Percentiles rank a stretch among this genome's conserved stretches.
These are phyloP conservation scores for Triplophysa dalaica DNA, from an alignment of 2,113 vertebrate genomes.

Conservation along the genomic window DNA sequence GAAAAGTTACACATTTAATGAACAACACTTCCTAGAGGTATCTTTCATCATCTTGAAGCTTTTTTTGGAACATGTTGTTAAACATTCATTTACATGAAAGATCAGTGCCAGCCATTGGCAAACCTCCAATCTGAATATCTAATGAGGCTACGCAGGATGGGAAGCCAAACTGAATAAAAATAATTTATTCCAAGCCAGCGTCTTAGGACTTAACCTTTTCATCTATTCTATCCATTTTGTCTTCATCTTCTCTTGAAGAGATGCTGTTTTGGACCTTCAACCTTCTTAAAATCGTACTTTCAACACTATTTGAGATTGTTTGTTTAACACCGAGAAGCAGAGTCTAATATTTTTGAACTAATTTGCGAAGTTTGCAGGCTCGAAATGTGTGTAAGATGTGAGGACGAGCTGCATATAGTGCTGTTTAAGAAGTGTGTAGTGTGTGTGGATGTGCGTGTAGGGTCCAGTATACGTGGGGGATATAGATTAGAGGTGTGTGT, in stretches of 20 bases:
- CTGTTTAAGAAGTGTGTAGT: not conserved
- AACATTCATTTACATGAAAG: conserved; percentile 60
- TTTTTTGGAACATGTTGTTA: conserved; percentile 56
- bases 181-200: not conserved
- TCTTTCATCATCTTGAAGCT: conserved; percentile 64
- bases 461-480: not conserved
- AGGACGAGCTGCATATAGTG: not conserved
- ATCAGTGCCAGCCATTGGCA: conserved; percentile 51
- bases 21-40: conserved; percentile 72
- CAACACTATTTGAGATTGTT: conserved; percentile 8
- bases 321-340: not conserved
- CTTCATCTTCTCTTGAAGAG: not conserved
- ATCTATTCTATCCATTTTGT: not conserved
- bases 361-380: not conserved
- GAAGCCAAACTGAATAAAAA: conserved; percentile 32
- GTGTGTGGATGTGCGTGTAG: not conserved
- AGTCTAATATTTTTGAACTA: not conserved
- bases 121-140: conserved; percentile 39
- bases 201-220: not conserved
- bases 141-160: conserved; percentile 27
- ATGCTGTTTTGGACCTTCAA: not conserved
- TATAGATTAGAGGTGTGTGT: not conserved
- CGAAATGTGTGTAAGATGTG: not conserved
- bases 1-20: conserved; percentile 87
- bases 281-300: not conserved